phyloP scores from a whole-genome alignment of 2,113 vertebrate genomes.

The Gymnobelideus leadbeateri region DNA sequence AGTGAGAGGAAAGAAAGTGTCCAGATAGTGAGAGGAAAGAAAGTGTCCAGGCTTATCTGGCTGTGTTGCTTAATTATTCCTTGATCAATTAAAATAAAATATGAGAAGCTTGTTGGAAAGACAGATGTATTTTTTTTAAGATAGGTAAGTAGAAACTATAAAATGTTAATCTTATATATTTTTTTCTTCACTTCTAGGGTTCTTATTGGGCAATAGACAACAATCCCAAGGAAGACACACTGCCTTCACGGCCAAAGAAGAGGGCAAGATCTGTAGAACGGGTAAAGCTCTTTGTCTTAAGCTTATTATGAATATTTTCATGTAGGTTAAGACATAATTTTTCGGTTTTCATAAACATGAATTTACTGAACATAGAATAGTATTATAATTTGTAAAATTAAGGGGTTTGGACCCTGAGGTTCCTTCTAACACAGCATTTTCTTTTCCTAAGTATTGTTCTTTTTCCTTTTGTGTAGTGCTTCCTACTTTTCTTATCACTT shows the following conservation, averaged over 20 bases:
- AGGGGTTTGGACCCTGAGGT: neutral
- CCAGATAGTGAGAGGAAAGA: too few species aligned
- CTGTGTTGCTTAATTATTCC: neutral
- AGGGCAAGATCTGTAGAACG: conserved; percentile 92
- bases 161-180: conserved; percentile 45
- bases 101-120: neutral
- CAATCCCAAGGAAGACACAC: conserved; percentile 91
- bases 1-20: too few species aligned
- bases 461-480: conserved; percentile 45
- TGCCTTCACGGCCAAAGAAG: conserved; percentile 92
- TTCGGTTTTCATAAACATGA: neutral
- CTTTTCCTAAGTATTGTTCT: neutral
- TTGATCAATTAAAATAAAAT: neutral
- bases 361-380: neutral
- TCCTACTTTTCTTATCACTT: neutral
- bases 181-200: conserved; percentile 84
- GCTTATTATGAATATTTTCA: conserved; percentile 29
- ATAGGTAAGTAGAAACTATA: neutral
- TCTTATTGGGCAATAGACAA: conserved; percentile 94
- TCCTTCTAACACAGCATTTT: neutral
- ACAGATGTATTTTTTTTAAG: neutral
- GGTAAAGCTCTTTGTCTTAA: conserved; percentile 79
- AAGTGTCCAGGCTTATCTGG: neutral
- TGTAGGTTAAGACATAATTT: conserved; percentile 31
- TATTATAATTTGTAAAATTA: neutral